phyloP scores from a whole-genome alignment of 2,888 invertebrate genomes.

The Apotomis capreana region DNA sequence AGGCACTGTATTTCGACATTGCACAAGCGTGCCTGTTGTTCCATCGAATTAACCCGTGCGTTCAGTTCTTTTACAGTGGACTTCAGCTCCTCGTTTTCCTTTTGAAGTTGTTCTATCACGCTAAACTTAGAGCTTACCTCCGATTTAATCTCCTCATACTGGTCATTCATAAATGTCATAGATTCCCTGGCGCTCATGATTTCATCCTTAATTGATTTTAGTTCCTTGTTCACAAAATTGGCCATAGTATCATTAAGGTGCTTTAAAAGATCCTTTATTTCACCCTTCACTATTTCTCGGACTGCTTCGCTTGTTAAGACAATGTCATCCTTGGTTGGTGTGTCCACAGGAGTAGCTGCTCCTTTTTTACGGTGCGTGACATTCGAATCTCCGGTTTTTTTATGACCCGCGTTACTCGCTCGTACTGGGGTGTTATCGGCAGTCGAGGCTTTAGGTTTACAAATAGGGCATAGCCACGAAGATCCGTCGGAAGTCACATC shows the following conservation, averaged over 20 bases:
- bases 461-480: not conserved
- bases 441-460: not conserved
- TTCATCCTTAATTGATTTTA: constrained; percentile 2
- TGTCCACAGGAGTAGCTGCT: not conserved
- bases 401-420: not conserved
- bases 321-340: not conserved
- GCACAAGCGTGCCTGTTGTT: no score
- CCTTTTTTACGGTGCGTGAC: constrained; percentile 2
- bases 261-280: not conserved
- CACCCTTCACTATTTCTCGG: not conserved
- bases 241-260: constrained; percentile 1
- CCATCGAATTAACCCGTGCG: no score
- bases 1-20: no score
- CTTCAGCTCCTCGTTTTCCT: no score
- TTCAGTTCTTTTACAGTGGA: no score
- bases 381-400: not conserved
- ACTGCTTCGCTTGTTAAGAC: not conserved
- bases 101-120: no score
- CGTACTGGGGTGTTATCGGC: not conserved
- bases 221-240: not conserved
- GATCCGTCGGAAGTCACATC: not conserved
- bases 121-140: not conserved
- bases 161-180: not conserved
- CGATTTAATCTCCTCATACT: not conserved
- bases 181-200: not conserved